Evolutionary conservation across 2,797 vertebrate species (phyloP), one percentile per base, ranked within the genome.

Genomic region (Spinus olivaceus): DNA sequence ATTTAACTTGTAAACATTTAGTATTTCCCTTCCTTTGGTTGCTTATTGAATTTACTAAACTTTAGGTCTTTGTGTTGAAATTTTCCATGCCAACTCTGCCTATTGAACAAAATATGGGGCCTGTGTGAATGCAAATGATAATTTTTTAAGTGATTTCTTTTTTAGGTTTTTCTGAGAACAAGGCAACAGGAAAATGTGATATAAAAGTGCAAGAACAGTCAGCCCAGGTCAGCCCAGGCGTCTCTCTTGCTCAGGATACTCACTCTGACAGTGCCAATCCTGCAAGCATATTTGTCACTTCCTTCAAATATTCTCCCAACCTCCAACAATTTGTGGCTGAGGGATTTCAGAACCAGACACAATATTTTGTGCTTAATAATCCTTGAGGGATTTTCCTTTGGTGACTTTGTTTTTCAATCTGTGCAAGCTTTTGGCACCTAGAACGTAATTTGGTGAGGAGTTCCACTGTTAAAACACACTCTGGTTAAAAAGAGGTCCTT

Each of bases 341-440:
- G 51, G 46, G 74, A 91, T 87, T 96, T 92, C 77, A 91, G 81
- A 93, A 91, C 37, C 51, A 95, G 94, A 82, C 71, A 67, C 67
- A 66, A n/a, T 85, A 91, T 95, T 94, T 91, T 95, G 32, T 77
- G 56, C 49, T 82, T 92, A 60, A 77, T 77, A 80, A 37, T 49
- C 23, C 65, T 87, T 87, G 37, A 91, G 71, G 64, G 92, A 93
- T 96, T 95, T 92, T 96, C 81, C 67, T 94, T 91, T 73, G 51
- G 91, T 73, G 71, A 56, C 71, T 95, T 81, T 87, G 33, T 63
- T 92, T 94, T 85, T 87, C 35, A 70, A 56, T 93, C 88, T 66
- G 6, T 85, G 51, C 66, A 94, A 80, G 51, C 4, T 89, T 86
- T 93, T 89, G 84, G 89, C 67, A 46, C 66, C 44, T 73, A 27